Percentiles rank a stretch among this genome's conserved stretches.
These are phyloP conservation scores for Diglossa brunneiventris DNA, from an alignment of 2,113 vertebrate species.

Conservation along the genomic window DNA sequence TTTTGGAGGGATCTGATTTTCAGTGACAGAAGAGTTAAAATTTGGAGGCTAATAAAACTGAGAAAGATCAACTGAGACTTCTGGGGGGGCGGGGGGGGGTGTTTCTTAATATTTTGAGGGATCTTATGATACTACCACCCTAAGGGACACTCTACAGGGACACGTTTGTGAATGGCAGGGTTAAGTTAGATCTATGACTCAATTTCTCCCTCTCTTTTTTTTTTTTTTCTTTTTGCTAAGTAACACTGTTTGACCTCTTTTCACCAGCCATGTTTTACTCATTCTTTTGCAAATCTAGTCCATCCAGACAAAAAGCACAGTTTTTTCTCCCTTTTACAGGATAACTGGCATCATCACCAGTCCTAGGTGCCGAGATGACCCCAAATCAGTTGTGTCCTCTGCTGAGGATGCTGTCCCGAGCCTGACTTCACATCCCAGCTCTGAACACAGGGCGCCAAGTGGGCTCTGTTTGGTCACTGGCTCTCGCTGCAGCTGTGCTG, in stretches of 20 bases:
- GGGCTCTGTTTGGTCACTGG: conserved; percentile 55
- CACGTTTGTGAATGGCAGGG: neutral
- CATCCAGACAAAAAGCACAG: neutral
- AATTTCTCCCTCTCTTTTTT: accelerated
- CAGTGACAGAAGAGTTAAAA: neutral
- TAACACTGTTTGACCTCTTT: neutral
- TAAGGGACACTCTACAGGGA: neutral
- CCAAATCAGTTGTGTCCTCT: neutral
- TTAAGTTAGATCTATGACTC: neutral
- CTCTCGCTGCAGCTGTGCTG: conserved; percentile 47
- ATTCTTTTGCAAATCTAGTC: neutral
- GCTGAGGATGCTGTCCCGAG: neutral
- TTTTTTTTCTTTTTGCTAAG: neutral
- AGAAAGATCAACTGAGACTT: neutral
- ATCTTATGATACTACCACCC: neutral
- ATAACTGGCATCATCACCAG: neutral
- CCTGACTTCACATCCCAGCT: neutral
- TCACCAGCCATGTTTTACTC: neutral
- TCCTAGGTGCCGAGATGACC: neutral
- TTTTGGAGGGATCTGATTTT: neutral
- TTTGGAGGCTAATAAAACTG: neutral
- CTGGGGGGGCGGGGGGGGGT: accelerated
- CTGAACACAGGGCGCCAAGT: conserved; percentile 29
- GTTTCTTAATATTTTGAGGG: neutral
- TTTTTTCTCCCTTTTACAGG: neutral